Conservation (phyloP, 2,888 invertebrate genomes). For the Zaprionus obscuricornis region DNA sequence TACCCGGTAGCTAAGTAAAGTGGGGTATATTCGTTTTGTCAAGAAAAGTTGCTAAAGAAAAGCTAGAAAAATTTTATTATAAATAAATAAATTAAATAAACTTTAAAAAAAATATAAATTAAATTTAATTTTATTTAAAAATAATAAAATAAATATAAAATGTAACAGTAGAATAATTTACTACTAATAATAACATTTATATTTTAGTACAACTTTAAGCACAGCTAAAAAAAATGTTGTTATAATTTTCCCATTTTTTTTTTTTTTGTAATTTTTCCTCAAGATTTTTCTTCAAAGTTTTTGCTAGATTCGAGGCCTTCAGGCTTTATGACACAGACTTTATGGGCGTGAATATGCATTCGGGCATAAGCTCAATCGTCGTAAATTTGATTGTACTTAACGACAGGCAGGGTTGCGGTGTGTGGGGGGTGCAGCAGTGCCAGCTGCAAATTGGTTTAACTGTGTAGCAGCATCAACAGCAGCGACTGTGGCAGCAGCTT, state of each 20-base stretch:
- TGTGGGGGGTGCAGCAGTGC: not conserved
- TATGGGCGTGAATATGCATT: constrained; percentile 46
- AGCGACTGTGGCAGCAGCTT: constrained; percentile 31
- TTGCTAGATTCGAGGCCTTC: constrained; percentile 58
- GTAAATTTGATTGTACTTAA: constrained; percentile 55
- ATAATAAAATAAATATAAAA: too few species aligned
- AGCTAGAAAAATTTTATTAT: too few species aligned
- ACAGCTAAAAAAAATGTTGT: too few species aligned
- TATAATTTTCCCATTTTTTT: constrained; percentile 6
- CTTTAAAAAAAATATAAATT: too few species aligned
- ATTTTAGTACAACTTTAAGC: too few species aligned
- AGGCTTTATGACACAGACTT: constrained; percentile 28
- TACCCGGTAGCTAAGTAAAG: not conserved
- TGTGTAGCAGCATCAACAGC: constrained; percentile 39
- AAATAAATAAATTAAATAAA: too few species aligned
- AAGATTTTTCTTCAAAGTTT: constrained; percentile 27
- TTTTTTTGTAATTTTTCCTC: not conserved
- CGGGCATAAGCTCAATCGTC: constrained; percentile 43
- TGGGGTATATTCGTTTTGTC: not conserved
- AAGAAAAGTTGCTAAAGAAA: not conserved
- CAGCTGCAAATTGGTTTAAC: constrained; percentile 67
- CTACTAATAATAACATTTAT: too few species aligned
- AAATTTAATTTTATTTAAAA: too few species aligned
- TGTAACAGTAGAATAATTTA: too few species aligned
- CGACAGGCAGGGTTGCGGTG: constrained; percentile 21